These are phyloP conservation scores for Natator depressus DNA, from an alignment of 2,113 vertebrate species.

Conservation along the genomic window DNA sequence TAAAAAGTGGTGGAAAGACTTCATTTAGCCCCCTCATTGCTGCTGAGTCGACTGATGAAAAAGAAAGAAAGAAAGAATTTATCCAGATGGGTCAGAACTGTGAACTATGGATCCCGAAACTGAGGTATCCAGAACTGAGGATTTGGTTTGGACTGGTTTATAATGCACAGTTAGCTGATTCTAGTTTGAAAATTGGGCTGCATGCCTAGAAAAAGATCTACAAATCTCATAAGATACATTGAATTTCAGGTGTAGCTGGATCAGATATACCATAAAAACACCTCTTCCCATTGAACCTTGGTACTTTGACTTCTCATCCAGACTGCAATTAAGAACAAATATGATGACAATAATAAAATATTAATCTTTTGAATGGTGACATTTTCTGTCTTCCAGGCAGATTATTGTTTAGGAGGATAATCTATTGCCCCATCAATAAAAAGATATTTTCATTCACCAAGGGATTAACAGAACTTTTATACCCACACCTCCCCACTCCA, in stretches of 20 bases:
- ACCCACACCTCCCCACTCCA: neutral
- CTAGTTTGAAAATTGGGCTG: neutral
- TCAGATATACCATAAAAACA: neutral
- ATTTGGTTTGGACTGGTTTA: neutral
- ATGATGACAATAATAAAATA: accelerated
- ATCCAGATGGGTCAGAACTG: constrained; percentile 15
- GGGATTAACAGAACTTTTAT: neutral
- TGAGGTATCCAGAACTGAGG: neutral
- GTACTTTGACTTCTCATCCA: neutral
- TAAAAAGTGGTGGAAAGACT: too few relatives aligned
- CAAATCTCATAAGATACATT: neutral
- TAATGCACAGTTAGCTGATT: neutral
- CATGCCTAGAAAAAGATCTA: neutral
- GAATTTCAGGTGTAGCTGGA: neutral
- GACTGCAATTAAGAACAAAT: neutral
- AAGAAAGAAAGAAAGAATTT: too few relatives aligned
- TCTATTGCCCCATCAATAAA: neutral
- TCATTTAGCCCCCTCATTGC: too few relatives aligned
- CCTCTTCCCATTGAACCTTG: neutral
- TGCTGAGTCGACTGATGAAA: too few relatives aligned
- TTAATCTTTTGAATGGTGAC: accelerated
- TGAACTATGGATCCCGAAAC: neutral
- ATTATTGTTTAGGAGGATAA: neutral
- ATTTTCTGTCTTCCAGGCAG: neutral
- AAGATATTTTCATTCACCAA: neutral